Conservation (phyloP, 1,140 invertebrate genomes). For the Triops longicaudatus region DNA sequence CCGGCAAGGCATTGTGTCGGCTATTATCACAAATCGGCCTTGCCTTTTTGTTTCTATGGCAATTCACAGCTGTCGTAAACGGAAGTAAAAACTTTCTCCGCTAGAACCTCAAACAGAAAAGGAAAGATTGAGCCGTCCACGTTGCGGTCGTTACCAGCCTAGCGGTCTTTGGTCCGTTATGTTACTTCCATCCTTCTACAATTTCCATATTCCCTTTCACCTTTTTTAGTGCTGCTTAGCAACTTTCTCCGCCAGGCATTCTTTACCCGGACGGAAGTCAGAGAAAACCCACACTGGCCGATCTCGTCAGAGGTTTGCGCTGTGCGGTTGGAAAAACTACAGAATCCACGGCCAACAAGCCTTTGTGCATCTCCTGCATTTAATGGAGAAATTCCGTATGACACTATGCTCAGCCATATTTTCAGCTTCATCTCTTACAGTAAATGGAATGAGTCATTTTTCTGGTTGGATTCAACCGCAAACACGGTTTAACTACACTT, state of each 20-base stretch:
- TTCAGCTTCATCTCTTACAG: background rate
- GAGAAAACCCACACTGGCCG: background rate
- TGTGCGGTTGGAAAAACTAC: too few relatives aligned
- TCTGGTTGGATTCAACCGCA: too few relatives aligned
- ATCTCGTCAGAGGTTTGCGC: background rate
- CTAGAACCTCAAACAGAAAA: background rate
- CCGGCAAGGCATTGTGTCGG: background rate
- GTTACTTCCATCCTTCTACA: conserved; percentile 1
- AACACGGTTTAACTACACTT: too few relatives aligned
- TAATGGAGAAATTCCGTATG: too few relatives aligned
- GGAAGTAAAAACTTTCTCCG: background rate
- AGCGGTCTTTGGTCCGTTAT: background rate
- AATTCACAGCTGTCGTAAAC: background rate
- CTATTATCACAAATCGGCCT: background rate
- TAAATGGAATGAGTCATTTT: background rate
- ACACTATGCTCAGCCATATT: background rate
- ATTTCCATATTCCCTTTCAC: conserved; percentile 15
- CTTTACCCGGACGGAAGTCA: background rate
- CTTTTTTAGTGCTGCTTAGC: background rate
- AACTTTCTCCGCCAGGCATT: background rate
- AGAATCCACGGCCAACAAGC: too few relatives aligned
- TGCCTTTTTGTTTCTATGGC: background rate
- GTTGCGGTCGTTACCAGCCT: background rate
- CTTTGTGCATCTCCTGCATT: too few relatives aligned
- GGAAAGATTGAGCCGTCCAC: background rate